Conservation (phyloP, 2,113 vertebrate genomes). For the Seriola quinqueradiata region DNA sequence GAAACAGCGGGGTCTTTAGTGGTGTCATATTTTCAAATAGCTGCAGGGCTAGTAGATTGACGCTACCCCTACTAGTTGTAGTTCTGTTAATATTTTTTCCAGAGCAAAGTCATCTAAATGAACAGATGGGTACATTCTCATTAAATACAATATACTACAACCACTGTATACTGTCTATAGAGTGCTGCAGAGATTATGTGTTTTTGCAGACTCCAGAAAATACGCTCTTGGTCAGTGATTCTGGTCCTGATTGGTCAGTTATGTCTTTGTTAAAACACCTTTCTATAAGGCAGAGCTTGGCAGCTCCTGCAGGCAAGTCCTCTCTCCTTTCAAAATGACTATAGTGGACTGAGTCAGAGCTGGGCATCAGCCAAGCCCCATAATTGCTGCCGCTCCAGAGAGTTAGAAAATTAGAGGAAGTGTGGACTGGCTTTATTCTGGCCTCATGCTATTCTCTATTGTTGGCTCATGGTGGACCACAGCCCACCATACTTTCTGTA, state of each 20-base stretch:
- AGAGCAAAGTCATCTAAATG: too few species aligned
- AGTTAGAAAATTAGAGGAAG: constrained; percentile 25
- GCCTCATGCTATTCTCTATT: constrained; percentile 21
- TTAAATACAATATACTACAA: background rate
- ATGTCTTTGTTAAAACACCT: background rate
- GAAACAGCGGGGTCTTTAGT: background rate
- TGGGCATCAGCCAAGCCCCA: constrained; percentile 11
- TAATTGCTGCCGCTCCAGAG: constrained; percentile 31
- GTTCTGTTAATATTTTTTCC: background rate
- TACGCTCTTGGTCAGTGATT: too few species aligned
- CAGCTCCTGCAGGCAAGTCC: background rate
- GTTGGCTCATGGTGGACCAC: constrained; percentile 26
- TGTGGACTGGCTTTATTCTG: constrained; percentile 20
- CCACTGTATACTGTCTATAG: background rate
- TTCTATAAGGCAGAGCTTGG: background rate
- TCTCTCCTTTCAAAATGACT: background rate
- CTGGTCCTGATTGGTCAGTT: background rate
- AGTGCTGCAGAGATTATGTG: too few species aligned
- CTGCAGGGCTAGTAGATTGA: background rate
- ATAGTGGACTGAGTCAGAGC: constrained; percentile 6
- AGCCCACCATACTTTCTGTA: background rate
- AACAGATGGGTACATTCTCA: background rate
- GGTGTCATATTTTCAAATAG: background rate
- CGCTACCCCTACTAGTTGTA: background rate
- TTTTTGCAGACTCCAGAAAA: too few species aligned